Evolutionary conservation across 2,888 invertebrate genomes (phyloP), one percentile per base, ranked within the genome.

Genomic region (Drosophila imparisetae): DNA sequence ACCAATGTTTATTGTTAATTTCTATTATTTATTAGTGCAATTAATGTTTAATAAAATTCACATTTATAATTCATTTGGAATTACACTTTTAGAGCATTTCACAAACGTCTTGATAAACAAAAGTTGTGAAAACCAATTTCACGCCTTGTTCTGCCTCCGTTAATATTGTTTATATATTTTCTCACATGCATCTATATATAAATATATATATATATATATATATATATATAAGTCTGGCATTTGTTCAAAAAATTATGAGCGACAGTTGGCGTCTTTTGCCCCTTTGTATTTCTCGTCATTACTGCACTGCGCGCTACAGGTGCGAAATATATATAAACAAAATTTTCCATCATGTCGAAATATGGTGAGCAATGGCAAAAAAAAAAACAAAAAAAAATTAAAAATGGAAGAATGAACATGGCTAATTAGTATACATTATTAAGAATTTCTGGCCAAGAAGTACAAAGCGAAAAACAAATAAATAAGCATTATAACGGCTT

Each of bases 211-310:
- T 8, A 32, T 11, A 38, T 27, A 15, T 52, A 30, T 55, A 18
- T 50, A 24, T 38, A 34, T 29, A 21, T 59, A 18, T 60, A 42
- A 65, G 49, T 45, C 53, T 83, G 83, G 71, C 85, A 72, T 54
- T 38, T 54, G 60, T 61, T 83, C 75, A 78, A 78, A 70, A 80
- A 69, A 64, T 69, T 69, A 57, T 66, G 61, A 73, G 60, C 66
- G 66, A 70, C 75, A 66, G 54, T 75, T 80, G 76, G 66, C 67
- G 52, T 65, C 66, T 72, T 54, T 40, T 54, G 34, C 65, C 34
- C 50, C 54, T 66, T 60, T 24, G 40, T 50, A 52, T 59, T 36
- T 36, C n/a, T 45, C 34, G 34, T 48, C 52, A 48, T 53, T 61
- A 40, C 49, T 53, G 32, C 62, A 27, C 48, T 32, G 21, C 15